Base-by-base conservation (phyloP, 2,888 invertebrate species). In the Hirtodrosophila duncani region DNA sequence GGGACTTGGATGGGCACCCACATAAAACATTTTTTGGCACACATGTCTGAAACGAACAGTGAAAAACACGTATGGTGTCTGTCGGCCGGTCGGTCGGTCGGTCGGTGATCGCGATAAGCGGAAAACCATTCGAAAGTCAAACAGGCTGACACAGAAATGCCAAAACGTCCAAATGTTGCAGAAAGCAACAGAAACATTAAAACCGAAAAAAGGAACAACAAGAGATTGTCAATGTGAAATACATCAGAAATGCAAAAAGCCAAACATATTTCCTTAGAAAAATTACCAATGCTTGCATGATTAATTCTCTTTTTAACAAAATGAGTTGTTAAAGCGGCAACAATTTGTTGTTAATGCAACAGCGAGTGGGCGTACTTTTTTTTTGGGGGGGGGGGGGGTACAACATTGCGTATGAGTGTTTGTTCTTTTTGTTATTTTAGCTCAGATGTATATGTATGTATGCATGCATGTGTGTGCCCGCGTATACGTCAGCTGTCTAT, bases 21-120 rank as follows among this genome's bases (percentile, higher is more conserved):
- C 71, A 71, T 71, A 55, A 58, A 62, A 56, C 21, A 29, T 39
- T 30, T 63, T 62, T 80, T 81, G 81, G 79, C 81, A 81, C 79
- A 78, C 56, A 74, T 68, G n/a, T n/a, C n/a, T n/a, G n/a, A n/a
- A n/a, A n/a, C n/a, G n/a, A n/a, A n/a, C n/a, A 48, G 50, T 42
- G 26, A 45, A 56, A 24, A 26, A n/a, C 21, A 50, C 63, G 57
- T 57, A 30, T 33, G 51, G 48, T 38, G n/a, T n/a, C n/a, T n/a
- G n/a, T n/a, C n/a, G n/a, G n/a, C n/a, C n/a, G n/a, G n/a, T n/a
- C n/a, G n/a, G n/a, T 66, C 57, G 62, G 52, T 65, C 46, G 53
- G 38, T 51, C 49, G 14, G 31, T 46, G 61, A 68, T 63, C 49
- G 56, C 69, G 81, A 78, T 69, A 81, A 78, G 67, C 56, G 55